These are phyloP conservation scores for Chanos chanos DNA, from an alignment of 2,797 vertebrate genomes.

Conservation along the genomic window DNA sequence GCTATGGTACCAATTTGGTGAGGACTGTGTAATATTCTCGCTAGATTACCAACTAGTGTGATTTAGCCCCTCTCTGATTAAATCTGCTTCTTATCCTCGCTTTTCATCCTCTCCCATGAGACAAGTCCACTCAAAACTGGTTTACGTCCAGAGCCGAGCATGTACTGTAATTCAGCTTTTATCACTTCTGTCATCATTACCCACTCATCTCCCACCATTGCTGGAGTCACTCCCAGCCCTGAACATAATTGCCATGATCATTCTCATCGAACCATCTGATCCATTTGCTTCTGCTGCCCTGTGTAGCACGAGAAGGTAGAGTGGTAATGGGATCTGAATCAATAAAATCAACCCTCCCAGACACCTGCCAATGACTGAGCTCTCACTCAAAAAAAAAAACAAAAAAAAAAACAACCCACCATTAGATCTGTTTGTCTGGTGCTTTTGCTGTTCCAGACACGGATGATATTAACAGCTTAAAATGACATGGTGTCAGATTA, in stretches of 20 bases:
- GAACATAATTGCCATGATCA: slow-evolving; percentile 51
- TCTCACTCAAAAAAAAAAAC: too few relatives aligned
- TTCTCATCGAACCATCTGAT: slow-evolving; percentile 56
- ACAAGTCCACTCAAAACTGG: not conserved
- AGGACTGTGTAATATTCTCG: too few relatives aligned
- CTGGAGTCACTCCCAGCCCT: slow-evolving; percentile 30
- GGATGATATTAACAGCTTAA: too few relatives aligned
- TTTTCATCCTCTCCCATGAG: too few relatives aligned
- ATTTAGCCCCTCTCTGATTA: too few relatives aligned
- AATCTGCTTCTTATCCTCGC: too few relatives aligned
- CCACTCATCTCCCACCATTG: slow-evolving; percentile 2
- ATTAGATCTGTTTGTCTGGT: too few relatives aligned
- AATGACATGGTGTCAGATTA: too few relatives aligned
- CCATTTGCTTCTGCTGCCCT: slow-evolving; percentile 43
- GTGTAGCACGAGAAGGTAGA: slow-evolving; percentile 39
- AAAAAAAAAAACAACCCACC: too few relatives aligned
- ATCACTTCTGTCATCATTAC: not conserved
- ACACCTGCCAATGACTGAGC: slow-evolving; percentile 39
- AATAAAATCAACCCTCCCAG: slow-evolving; percentile 49
- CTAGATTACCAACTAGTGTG: too few relatives aligned
- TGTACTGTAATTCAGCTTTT: not conserved
- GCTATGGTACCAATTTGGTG: too few relatives aligned
- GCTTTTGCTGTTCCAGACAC: too few relatives aligned
- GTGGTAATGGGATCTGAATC: slow-evolving; percentile 59
- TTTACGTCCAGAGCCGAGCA: not conserved